These are phyloP conservation scores for Aphelinus atriplicis DNA, from an alignment of 1,140 invertebrate species.

Conservation along the genomic window DNA sequence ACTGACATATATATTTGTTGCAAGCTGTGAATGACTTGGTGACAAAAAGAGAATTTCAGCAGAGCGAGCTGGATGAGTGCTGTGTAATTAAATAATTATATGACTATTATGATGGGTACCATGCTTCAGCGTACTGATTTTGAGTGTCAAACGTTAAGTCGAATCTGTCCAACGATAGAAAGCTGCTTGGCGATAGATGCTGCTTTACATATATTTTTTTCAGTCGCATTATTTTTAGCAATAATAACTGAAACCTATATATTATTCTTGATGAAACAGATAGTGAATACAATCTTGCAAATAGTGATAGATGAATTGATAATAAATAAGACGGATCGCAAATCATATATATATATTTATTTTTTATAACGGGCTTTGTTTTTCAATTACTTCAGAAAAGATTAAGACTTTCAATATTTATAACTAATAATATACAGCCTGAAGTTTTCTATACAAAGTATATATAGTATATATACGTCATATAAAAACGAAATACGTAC, in stretches of 20 bases:
- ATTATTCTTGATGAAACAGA: slow-evolving; percentile 23
- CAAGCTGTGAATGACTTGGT: slow-evolving; percentile 25
- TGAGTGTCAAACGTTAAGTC: slow-evolving; percentile 29
- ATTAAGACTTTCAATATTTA: too few relatives aligned
- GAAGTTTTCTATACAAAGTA: too few relatives aligned
- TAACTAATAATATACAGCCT: too few relatives aligned
- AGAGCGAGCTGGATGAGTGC: neutral
- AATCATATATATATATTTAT: too few relatives aligned
- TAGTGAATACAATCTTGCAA: neutral
- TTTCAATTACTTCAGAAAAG: too few relatives aligned
- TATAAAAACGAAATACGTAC: too few relatives aligned
- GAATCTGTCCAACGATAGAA: slow-evolving; percentile 38
- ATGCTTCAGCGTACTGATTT: slow-evolving; percentile 30
- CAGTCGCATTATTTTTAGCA: slow-evolving; percentile 19
- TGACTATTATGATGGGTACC: slow-evolving; percentile 9
- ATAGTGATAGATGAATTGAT: too few relatives aligned
- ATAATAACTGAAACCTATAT: slow-evolving; percentile 27
- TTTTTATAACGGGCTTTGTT: too few relatives aligned
- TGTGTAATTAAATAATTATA: slow-evolving; percentile 30
- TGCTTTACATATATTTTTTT: slow-evolving; percentile 12
- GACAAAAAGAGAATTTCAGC: slow-evolving; percentile 1
- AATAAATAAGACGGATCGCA: too few relatives aligned
- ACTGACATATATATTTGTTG: slow-evolving; percentile 9
- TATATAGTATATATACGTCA: too few relatives aligned
- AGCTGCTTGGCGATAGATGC: slow-evolving; percentile 20